Base-by-base conservation (phyloP, 1,140 invertebrate species). In the Macrotrachela quadricornifera region DNA sequence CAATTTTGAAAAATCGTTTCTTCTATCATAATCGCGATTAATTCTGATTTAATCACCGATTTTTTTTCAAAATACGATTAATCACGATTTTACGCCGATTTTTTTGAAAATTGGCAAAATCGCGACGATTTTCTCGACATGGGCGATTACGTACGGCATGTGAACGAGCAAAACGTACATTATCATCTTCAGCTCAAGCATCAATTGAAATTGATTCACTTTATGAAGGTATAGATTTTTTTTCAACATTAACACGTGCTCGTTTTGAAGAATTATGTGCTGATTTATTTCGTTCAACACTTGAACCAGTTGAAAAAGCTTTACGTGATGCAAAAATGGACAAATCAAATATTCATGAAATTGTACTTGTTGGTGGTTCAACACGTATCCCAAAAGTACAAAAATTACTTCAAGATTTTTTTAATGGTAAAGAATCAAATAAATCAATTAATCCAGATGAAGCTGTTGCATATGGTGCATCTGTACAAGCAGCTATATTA, bases 341-440 rank as follows among this genome's bases (percentile, higher is more conserved):
- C 43, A 69, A 68, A 50, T 46, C 51, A 12, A 43, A 57, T 46
- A 66, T 76, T 17, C 59, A 77, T 53, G 74, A 76, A 46, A 72
- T 77, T 36, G 77, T 77, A 1, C 57, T 77, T 11, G 74, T 77
- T 37, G 75, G 75, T 46, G 76, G 77, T 6, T 77, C 75, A 1
- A 78, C 76, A 0, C 66, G 76, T 38, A 78, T 78, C 46, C 77
- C 77, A 1, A 76, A 75, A 59, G 73, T 78, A 44, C 76, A 78
- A 50, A 70, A 72, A 39, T 50, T 78, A 4, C 51, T 69, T 4
- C 59, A 66, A 54, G 63, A 68, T 41, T 68, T 66, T 61, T 69
- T 69, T 59, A 67, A 68, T 57, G 61, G 68, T 11, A 59, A 62
- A 57, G 65, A 69, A 47, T 55, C 70, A 15, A 67, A 64, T 49